These are phyloP conservation scores for Formicarius rufipectus DNA, from an alignment of 2,113 vertebrate genomes.

Conservation along the genomic window DNA sequence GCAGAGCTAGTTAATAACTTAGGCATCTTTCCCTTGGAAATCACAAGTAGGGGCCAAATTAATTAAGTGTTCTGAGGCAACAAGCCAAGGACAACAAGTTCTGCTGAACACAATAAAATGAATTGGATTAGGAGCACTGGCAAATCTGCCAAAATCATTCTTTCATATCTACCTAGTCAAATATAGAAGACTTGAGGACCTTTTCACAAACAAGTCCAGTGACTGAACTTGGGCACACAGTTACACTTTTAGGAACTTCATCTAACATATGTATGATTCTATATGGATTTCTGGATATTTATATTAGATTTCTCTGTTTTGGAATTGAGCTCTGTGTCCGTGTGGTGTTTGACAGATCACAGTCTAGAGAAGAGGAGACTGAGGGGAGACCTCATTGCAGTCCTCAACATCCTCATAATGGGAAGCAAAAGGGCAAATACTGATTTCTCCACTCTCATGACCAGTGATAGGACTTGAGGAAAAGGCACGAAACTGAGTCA, in stretches of 20 bases:
- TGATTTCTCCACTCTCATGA: no score
- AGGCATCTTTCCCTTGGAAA: constrained; percentile 20
- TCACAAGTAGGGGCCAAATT: neutral
- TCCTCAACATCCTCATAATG: neutral
- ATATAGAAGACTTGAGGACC: neutral
- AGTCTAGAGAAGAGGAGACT: neutral
- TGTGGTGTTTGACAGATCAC: neutral
- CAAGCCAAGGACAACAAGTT: neutral
- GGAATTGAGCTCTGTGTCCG: neutral
- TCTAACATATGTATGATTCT: fast-evolving
- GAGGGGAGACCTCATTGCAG: neutral
- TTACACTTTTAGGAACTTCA: neutral
- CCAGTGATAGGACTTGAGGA: neutral
- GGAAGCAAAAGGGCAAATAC: neutral
- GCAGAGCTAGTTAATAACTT: constrained; percentile 26
- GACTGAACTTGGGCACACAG: neutral
- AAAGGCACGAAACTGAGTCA: neutral
- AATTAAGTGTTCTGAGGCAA: constrained; percentile 44
- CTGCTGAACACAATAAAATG: neutral
- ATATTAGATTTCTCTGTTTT: neutral
- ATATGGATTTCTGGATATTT: neutral
- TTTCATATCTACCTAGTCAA: neutral
- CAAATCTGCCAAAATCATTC: neutral
- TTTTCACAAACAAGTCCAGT: neutral
- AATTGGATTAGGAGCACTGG: neutral